Conservation (phyloP, 2,888 invertebrate species). For the Caenorhabditis drosophilae region DNA sequence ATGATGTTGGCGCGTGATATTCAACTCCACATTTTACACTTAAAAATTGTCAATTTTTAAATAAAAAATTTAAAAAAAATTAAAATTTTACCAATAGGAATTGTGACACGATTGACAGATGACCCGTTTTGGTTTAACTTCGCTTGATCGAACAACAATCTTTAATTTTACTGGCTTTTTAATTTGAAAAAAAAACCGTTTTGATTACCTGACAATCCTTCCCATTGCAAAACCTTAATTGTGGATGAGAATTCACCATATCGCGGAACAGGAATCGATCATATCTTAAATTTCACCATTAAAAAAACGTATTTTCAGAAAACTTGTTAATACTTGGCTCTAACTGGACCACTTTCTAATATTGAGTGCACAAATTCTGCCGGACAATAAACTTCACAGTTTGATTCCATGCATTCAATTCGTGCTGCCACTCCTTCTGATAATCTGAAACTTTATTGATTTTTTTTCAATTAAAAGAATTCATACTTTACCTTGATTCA, state of each 20-base stretch:
- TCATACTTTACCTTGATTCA: conserved; percentile 89
- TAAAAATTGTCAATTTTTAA: conserved; percentile 26
- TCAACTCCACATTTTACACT: conserved; percentile 90
- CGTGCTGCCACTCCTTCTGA: conserved; percentile 74
- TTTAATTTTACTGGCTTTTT: conserved; percentile 16
- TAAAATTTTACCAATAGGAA: conserved; percentile 81
- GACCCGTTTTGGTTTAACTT: conserved; percentile 83
- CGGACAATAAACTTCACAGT: conserved; percentile 90
- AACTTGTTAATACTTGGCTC: conserved; percentile 23
- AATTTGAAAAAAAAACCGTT: conserved; percentile 1
- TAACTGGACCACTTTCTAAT: conserved; percentile 29
- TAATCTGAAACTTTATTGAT: conserved; percentile 28
- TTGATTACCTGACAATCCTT: conserved; percentile 83
- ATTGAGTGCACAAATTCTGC: conserved; percentile 45
- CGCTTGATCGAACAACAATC: conserved; percentile 77
- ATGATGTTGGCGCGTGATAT: conserved; percentile 98
- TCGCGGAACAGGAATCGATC: conserved; percentile 94
- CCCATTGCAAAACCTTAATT: conserved; percentile 86
- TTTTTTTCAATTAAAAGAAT: conserved; percentile 5
- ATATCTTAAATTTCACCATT: conserved; percentile 75
- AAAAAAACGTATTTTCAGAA: not conserved
- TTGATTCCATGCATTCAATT: conserved; percentile 95
- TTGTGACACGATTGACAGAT: conserved; percentile 87
- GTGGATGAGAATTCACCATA: conserved; percentile 82
- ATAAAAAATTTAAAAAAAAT: conserved; percentile 5